Evolutionary conservation across 2,113 vertebrate genomes (phyloP).

Genomic region (Brachyistius frenatus): DNA sequence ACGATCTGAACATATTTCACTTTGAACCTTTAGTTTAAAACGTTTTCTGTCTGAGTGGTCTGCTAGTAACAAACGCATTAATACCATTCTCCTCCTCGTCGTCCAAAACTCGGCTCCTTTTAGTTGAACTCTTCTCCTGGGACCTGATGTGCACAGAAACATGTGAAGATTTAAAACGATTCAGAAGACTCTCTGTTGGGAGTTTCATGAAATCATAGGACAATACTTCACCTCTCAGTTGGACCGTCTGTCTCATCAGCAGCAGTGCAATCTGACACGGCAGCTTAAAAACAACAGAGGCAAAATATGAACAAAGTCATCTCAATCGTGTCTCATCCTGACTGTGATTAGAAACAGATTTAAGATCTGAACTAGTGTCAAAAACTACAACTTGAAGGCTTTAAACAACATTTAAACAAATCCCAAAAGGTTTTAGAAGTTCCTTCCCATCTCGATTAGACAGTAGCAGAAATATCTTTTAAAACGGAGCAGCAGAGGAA

Average conservation of each 20-base stretch:
- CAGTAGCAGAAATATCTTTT: neutral
- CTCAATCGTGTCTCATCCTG: neutral
- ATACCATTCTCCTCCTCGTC: constrained; percentile 79
- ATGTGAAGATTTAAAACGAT: neutral
- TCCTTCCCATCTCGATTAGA: too few relatives aligned
- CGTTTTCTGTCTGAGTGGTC: neutral
- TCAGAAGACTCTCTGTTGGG: neutral
- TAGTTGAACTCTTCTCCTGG: constrained; percentile 59
- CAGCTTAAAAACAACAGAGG: constrained; percentile 15
- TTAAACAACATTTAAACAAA: too few relatives aligned
- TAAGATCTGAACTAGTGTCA: neutral
- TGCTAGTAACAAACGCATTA: neutral
- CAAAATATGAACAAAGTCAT: neutral
- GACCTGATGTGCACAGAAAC: constrained; percentile 46
- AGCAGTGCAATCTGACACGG: constrained; percentile 35
- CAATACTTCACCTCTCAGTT: constrained; percentile 58
- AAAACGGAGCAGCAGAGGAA: neutral
- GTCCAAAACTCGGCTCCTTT: constrained; percentile 85
- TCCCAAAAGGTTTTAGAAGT: too few relatives aligned
- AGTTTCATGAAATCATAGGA: neutral
- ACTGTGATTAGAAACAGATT: neutral
- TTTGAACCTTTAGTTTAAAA: neutral
- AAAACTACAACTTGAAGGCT: neutral
- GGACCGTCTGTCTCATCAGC: constrained; percentile 34
- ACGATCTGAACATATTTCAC: neutral